Evolutionary conservation across 2,113 vertebrate species (phyloP).

Genomic region (Capreolus pygargus): DNA sequence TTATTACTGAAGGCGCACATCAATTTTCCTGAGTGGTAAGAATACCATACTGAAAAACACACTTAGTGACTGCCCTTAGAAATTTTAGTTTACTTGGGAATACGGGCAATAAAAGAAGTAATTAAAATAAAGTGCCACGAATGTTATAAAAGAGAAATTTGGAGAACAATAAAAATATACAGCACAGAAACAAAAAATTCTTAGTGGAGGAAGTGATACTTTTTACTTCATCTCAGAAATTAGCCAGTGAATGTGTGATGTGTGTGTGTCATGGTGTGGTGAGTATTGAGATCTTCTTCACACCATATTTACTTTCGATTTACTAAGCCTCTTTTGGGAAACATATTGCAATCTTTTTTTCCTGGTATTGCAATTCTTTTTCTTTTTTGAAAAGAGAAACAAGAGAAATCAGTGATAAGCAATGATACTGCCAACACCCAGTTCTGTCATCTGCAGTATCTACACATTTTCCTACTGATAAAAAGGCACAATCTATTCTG

Average conservation of each 20-base stretch:
- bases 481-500: neutral
- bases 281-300: neutral
- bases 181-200: neutral
- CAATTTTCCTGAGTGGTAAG: neutral
- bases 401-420: neutral
- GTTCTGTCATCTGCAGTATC: neutral
- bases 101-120: neutral
- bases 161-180: neutral
- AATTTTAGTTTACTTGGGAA: neutral
- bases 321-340: neutral
- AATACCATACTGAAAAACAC: neutral
- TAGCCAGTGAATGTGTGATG: neutral
- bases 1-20: neutral
- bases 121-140: neutral
- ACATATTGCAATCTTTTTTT: neutral
- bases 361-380: neutral
- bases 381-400: neutral
- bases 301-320: neutral
- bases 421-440: neutral
- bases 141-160: neutral
- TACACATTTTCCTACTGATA: neutral
- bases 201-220: neutral
- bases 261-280: neutral
- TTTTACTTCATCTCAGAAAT: neutral
- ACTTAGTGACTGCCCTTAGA: neutral